Percentiles rank a stretch among this genome's conserved stretches.
Conservation (phyloP, 2,113 vertebrate genomes). For the Mastomys coucha region DNA sequence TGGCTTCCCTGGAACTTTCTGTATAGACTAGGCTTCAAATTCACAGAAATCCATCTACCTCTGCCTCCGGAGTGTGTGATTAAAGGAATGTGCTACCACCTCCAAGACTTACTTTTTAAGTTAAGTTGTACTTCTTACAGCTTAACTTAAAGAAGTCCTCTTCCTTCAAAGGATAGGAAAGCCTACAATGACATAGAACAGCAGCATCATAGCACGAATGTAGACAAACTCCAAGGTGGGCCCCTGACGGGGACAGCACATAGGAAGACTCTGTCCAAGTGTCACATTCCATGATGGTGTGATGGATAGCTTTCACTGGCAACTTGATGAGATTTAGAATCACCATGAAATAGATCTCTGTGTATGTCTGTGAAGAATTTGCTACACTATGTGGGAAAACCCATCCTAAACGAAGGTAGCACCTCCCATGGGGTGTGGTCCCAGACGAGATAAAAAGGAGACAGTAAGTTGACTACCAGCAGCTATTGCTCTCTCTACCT, state of each 20-base stretch:
- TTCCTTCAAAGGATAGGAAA: not conserved
- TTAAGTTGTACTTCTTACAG: no score
- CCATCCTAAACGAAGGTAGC: not conserved
- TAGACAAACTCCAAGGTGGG: not conserved
- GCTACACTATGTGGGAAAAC: not conserved
- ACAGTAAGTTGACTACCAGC: not conserved
- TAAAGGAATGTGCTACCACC: not conserved
- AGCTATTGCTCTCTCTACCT: not conserved
- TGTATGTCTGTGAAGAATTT: not conserved
- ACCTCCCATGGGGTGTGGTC: not conserved
- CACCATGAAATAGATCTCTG: not conserved
- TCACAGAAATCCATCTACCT: not conserved
- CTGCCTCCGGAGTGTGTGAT: not conserved
- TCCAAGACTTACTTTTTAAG: not conserved
- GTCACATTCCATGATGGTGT: not conserved
- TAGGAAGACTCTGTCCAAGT: not conserved
- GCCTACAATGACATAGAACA: not conserved
- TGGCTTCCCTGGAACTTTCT: not conserved
- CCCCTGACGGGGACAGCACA: not conserved
- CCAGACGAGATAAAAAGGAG: not conserved
- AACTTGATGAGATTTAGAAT: not conserved
- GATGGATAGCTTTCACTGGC: not conserved
- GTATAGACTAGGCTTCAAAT: not conserved
- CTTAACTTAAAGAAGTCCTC: not conserved
- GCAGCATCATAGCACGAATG: not conserved